Evolutionary conservation across 2,113 vertebrate genomes (phyloP).

Genomic region (Saguinus midas): DNA sequence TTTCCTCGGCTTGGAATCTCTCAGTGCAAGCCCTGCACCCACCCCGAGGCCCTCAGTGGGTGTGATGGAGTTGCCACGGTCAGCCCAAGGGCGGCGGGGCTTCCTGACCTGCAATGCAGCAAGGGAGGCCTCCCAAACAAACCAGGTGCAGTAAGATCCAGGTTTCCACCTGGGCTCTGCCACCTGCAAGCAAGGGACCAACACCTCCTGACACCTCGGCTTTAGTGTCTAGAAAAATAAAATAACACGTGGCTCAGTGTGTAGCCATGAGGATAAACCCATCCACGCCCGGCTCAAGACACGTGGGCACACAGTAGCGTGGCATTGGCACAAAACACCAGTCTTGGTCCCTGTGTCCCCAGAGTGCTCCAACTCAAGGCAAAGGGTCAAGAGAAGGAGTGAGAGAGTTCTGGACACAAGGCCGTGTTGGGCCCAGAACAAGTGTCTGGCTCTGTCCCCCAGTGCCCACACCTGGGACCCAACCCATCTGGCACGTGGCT

Average conservation of each 20-base stretch:
- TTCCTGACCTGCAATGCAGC: not conserved
- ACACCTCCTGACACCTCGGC: not conserved
- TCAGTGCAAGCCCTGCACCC: not conserved
- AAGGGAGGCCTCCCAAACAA: not conserved
- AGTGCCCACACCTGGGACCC: not conserved
- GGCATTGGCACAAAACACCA: not conserved
- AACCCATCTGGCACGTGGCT: not conserved
- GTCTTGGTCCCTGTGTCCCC: not conserved
- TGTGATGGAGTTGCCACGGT: not conserved
- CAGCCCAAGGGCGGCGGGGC: not conserved
- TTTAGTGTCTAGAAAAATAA: not conserved
- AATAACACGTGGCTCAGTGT: not conserved
- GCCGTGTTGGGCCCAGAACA: not conserved
- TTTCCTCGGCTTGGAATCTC: not conserved
- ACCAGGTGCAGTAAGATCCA: not conserved
- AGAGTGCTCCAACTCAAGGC: not conserved
- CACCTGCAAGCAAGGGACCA: not conserved
- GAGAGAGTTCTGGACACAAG: not conserved
- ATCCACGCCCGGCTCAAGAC: not conserved
- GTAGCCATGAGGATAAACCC: not conserved
- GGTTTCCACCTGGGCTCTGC: not conserved
- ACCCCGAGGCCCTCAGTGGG: too few species aligned
- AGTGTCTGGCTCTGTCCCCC: not conserved
- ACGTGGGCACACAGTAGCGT: not conserved
- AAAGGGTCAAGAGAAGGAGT: not conserved